A percentile compares a stretch with the other conserved stretches of the same genome.
These are phyloP conservation scores for Drosophila insularis DNA, from an alignment of 1,140 invertebrate species.

Conservation along the genomic window DNA sequence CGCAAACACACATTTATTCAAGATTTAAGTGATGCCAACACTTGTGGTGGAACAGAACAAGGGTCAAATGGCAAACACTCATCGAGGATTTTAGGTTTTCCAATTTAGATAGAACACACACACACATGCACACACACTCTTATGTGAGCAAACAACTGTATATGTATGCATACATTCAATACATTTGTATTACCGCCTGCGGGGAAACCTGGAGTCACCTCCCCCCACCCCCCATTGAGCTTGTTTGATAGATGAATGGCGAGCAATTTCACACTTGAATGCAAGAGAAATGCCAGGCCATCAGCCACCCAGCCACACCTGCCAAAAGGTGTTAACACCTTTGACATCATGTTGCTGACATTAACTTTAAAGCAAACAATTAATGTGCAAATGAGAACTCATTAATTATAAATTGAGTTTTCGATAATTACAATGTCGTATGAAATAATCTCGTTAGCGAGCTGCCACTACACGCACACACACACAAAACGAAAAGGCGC, in stretches of 20 bases:
- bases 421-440: conserved; percentile 60
- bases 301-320: conserved; percentile 14
- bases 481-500: conserved; percentile 29
- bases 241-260: conserved; percentile 41
- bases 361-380: conserved; percentile 57
- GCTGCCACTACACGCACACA: conserved; percentile 44
- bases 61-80: conserved; percentile 8
- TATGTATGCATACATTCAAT: conserved; percentile 2
- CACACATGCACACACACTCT: neutral
- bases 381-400: conserved; percentile 73
- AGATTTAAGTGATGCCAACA: conserved; percentile 3
- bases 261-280: conserved; percentile 68
- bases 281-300: conserved; percentile 23
- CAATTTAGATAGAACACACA: conserved; percentile 2
- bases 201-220: neutral
- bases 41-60: neutral
- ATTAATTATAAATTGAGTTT: conserved; percentile 78
- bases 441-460: conserved; percentile 22
- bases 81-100: neutral
- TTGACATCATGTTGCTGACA: conserved; percentile 16
- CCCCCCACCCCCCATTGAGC: conserved; percentile 6
- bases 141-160: neutral
- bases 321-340: conserved; percentile 54
- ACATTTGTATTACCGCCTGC: conserved; percentile 2
- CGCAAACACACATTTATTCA: neutral